These are phyloP conservation scores for Drosophila oshimai DNA, from an alignment of 1,140 invertebrate species.

Conservation along the genomic window DNA sequence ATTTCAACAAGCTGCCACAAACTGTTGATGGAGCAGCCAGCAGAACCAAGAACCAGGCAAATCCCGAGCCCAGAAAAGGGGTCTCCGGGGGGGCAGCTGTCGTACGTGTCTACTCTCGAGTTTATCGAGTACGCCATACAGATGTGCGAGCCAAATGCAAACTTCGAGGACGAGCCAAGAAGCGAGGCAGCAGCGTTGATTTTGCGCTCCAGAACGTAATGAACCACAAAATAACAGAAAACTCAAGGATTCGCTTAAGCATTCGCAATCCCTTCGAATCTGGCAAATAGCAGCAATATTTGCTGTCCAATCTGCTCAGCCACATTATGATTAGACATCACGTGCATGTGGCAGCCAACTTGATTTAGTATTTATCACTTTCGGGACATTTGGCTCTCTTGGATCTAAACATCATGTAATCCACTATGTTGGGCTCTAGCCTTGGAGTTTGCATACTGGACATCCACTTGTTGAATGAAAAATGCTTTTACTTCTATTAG, in stretches of 20 bases:
- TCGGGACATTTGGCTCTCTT: background rate
- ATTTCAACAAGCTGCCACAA: conserved; percentile 79
- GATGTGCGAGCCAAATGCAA: conserved; percentile 64
- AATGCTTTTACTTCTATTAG: too few species aligned
- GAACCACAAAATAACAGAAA: conserved; percentile 62
- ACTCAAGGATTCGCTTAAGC: conserved; percentile 7
- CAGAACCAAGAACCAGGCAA: background rate
- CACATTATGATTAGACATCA: conserved; percentile 9
- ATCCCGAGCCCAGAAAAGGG: background rate
- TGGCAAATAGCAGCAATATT: conserved; percentile 15
- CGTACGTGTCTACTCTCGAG: conserved; percentile 48
- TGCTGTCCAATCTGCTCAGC: conserved; percentile 23
- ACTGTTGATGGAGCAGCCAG: conserved; percentile 42
- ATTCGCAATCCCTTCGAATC: background rate
- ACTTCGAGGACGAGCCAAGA: conserved; percentile 30
- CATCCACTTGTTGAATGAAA: too few species aligned
- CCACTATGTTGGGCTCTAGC: background rate
- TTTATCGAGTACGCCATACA: conserved; percentile 66
- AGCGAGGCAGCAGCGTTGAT: conserved; percentile 51
- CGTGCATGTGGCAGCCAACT: conserved; percentile 10
- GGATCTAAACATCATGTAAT: background rate
- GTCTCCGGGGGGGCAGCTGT: conserved; percentile 1
- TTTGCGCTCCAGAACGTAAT: conserved; percentile 69
- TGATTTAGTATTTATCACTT: conserved; percentile 20
- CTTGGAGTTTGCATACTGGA: too few species aligned